Conservation (phyloP, 2,797 vertebrate species). For the Sebastes miniatus region DNA sequence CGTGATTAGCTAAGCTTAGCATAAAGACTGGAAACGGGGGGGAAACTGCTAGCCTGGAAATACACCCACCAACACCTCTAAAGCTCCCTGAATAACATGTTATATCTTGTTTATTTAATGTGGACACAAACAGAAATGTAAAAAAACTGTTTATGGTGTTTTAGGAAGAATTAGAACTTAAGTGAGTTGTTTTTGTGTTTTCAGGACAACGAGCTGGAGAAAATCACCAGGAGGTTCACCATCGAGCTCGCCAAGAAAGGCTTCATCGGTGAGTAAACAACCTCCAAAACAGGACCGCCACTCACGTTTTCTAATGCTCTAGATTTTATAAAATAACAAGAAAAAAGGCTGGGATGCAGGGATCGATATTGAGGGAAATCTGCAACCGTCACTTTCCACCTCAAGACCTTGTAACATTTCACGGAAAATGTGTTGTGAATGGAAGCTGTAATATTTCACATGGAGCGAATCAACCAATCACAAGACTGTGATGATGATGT, state of each 20-base stretch:
- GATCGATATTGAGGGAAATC: too few relatives aligned
- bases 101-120: background rate
- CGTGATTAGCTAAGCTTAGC: background rate
- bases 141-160: background rate
- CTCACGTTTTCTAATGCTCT: too few relatives aligned
- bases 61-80: background rate
- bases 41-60: background rate
- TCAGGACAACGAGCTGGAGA: slow-evolving; percentile 95
- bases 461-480: too few relatives aligned
- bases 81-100: background rate
- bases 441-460: too few relatives aligned
- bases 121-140: background rate
- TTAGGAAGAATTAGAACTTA: background rate
- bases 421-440: too few relatives aligned
- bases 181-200: background rate
- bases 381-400: background rate
- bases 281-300: too few relatives aligned
- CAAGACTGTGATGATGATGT: too few relatives aligned
- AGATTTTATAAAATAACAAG: too few relatives aligned
- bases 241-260: slow-evolving; percentile 94
- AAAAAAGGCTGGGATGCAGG: too few relatives aligned
- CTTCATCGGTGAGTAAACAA: slow-evolving; percentile 89
- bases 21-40: background rate
- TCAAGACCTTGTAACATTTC: background rate
- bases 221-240: slow-evolving; percentile 96